Conservation (phyloP, 2,888 invertebrate genomes). For the Caenorhabditis sp. region DNA sequence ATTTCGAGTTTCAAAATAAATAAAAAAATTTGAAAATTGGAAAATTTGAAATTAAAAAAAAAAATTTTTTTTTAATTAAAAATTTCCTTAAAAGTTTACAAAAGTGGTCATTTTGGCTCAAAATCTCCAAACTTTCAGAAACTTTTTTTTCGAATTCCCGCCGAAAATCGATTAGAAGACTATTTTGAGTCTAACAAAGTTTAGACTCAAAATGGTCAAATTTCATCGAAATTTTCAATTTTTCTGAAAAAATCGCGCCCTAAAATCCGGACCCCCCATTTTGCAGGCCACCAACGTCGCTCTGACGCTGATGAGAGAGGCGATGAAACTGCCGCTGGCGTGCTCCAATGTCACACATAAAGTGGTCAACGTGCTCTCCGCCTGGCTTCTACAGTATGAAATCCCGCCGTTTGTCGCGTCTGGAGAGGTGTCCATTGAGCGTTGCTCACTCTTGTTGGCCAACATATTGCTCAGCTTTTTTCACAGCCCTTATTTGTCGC, state of each 20-base stretch:
- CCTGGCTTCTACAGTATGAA: constrained; percentile 81
- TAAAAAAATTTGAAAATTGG: too few relatives aligned
- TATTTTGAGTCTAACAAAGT: too few relatives aligned
- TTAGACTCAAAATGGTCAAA: too few relatives aligned
- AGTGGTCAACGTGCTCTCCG: constrained; percentile 74
- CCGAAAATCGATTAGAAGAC: too few relatives aligned
- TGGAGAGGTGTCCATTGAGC: constrained; percentile 75
- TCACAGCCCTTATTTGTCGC: constrained; percentile 79
- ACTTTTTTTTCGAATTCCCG: too few relatives aligned
- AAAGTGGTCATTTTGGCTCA: neutral
- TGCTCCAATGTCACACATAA: constrained; percentile 82
- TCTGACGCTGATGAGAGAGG: constrained; percentile 81
- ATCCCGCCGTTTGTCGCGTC: constrained; percentile 80
- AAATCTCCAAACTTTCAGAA: neutral
- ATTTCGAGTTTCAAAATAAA: too few relatives aligned
- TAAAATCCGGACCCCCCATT: too few relatives aligned
- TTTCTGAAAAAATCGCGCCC: too few relatives aligned
- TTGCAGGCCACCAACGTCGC: constrained; percentile 77
- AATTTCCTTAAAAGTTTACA: neutral
- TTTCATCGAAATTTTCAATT: too few relatives aligned
- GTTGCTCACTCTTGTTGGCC: constrained; percentile 76
- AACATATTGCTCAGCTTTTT: constrained; percentile 81
- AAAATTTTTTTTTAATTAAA: too few relatives aligned
- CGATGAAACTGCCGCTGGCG: constrained; percentile 80
- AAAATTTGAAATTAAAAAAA: too few relatives aligned